A percentile compares a stretch with the other conserved stretches of the same genome.
These are phyloP conservation scores for Troides oblongomaculatus DNA, from an alignment of 2,888 invertebrate genomes.

Conservation along the genomic window DNA sequence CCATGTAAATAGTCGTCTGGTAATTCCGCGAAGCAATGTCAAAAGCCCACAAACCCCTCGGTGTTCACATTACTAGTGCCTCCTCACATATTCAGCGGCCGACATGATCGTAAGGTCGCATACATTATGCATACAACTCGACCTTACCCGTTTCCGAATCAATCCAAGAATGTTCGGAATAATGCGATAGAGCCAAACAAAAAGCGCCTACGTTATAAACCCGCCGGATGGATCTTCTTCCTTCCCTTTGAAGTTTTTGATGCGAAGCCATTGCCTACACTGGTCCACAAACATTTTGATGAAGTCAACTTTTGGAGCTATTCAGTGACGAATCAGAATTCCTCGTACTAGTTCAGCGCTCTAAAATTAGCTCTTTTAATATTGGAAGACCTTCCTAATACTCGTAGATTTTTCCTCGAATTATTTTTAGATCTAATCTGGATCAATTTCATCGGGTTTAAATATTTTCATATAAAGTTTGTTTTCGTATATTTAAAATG, in stretches of 20 bases:
- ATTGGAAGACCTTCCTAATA: too few species aligned
- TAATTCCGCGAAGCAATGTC: conserved; percentile 49
- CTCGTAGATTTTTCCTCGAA: too few species aligned
- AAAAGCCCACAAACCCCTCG: conserved; percentile 35
- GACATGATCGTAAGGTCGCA: conserved; percentile 56
- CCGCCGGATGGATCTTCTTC: conserved; percentile 37
- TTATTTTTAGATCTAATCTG: too few species aligned
- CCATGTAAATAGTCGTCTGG: conserved; percentile 53
- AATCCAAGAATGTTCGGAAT: conserved; percentile 58
- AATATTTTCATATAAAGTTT: too few species aligned
- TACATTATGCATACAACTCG: conserved; percentile 64
- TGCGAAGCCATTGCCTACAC: not conserved
- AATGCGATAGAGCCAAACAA: conserved; percentile 49
- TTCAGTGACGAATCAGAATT: too few species aligned
- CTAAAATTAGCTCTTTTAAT: too few species aligned
- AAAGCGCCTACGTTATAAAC: conserved; percentile 54
- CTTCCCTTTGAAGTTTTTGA: conserved; percentile 20
- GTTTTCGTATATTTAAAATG: too few species aligned
- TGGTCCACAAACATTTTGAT: too few species aligned
- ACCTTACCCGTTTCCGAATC: conserved; percentile 60
- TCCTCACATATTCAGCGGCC: conserved; percentile 49
- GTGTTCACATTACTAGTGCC: conserved; percentile 31
- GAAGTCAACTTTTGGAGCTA: too few species aligned
- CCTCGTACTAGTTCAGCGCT: too few species aligned
- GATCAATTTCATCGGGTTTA: too few species aligned